Evolutionary conservation across 2,113 vertebrate genomes (phyloP).

Genomic region (Leucosticte australis): DNA sequence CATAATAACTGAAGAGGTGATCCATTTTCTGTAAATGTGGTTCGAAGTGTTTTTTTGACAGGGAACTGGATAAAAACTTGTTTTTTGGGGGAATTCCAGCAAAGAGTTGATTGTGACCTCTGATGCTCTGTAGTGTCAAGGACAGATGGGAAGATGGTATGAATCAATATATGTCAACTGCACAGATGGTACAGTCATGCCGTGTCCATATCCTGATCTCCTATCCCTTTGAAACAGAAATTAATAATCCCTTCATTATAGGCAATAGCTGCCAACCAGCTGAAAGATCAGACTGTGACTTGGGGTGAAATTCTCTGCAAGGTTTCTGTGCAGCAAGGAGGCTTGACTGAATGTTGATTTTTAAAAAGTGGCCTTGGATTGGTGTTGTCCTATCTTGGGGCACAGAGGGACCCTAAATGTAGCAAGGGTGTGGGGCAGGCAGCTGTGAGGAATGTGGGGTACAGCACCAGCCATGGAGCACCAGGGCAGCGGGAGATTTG

Average conservation of each 20-base stretch:
- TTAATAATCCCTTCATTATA: constrained; percentile 79
- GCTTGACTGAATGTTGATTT: background rate
- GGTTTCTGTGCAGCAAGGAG: background rate
- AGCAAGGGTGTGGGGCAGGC: background rate
- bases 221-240: constrained; percentile 76
- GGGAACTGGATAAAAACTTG: constrained; percentile 52
- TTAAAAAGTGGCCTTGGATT: background rate
- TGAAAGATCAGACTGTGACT: constrained; percentile 61
- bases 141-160: constrained; percentile 81
- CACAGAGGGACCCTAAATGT: background rate
- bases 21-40: constrained; percentile 49
- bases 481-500: background rate
- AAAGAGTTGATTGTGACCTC: constrained; percentile 74
- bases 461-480: background rate
- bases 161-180: constrained; percentile 79
- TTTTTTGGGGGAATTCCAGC: constrained; percentile 68
- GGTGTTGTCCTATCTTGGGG: background rate
- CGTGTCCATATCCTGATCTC: constrained; percentile 76
- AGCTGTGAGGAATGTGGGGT: background rate
- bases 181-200: constrained; percentile 81
- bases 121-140: constrained; percentile 73
- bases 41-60: constrained; percentile 13
- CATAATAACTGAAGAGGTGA: background rate
- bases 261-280: constrained; percentile 73
- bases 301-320: constrained; percentile 28